These are phyloP conservation scores for Tychaedon coryphoeus DNA, from an alignment of 2,113 vertebrate species.

Conservation along the genomic window DNA sequence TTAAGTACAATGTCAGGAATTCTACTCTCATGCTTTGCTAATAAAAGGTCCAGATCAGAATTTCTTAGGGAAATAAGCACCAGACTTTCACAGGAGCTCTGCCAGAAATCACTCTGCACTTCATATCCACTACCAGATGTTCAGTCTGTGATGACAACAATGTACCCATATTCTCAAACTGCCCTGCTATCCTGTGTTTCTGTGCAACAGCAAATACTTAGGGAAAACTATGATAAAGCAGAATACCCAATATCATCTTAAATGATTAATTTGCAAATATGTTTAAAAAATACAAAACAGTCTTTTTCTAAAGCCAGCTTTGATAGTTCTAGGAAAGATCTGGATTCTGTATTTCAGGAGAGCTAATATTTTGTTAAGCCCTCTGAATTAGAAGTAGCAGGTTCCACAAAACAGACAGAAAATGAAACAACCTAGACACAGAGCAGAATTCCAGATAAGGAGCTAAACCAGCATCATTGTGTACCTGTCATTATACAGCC, in stretches of 20 bases:
- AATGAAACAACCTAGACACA: neutral
- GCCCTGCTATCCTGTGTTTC: neutral
- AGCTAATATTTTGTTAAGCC: neutral
- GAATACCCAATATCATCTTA: neutral
- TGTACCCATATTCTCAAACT: neutral
- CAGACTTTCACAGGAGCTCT: neutral
- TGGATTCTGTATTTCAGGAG: neutral
- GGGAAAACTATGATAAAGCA: neutral
- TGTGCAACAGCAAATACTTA: neutral
- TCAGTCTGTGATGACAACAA: neutral
- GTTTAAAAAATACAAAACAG: neutral
- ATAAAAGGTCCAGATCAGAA: neutral
- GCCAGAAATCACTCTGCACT: neutral
- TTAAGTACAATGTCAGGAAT: neutral
- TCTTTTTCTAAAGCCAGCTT: neutral
- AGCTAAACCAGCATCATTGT: neutral
- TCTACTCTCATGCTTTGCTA: neutral
- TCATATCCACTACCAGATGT: neutral
- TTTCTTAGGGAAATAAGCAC: neutral
- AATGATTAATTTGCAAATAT: neutral
- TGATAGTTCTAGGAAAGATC: neutral
- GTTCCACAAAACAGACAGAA: neutral
- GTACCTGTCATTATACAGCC: constrained; percentile 98
- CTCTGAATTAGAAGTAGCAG: neutral
- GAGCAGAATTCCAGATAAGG: neutral